These are phyloP conservation scores for Chrysolina oricalcia DNA, from an alignment of 2,888 invertebrate genomes.

Conservation along the genomic window DNA sequence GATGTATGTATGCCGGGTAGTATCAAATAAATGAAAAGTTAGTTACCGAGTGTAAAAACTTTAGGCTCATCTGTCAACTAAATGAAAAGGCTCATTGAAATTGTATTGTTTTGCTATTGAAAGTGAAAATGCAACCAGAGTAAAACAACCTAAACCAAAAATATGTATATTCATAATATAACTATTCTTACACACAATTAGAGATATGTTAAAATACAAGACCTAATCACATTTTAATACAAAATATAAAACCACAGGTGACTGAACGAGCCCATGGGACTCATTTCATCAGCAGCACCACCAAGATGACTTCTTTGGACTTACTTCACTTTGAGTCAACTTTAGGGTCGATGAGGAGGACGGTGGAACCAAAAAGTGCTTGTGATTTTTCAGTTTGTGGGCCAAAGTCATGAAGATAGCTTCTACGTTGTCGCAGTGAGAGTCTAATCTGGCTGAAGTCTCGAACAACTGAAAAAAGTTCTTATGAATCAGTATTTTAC, in stretches of 20 bases:
- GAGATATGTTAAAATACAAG: not conserved
- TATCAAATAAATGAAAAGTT: too few relatives aligned
- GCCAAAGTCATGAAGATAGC: conserved; percentile 88
- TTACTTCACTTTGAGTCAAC: not conserved
- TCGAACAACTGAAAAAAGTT: conserved; percentile 79
- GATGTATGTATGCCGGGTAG: too few relatives aligned
- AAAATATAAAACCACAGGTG: not conserved
- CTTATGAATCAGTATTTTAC: not conserved
- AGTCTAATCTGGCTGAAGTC: conserved; percentile 85
- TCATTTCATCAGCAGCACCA: not conserved
- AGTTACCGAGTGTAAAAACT: not conserved
- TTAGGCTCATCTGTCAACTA: not conserved
- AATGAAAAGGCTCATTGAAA: not conserved
- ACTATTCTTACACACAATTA: not conserved
- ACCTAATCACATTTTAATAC: not conserved
- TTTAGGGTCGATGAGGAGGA: conserved; percentile 27
- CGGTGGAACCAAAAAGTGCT: conserved; percentile 70
- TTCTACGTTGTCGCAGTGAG: conserved; percentile 84
- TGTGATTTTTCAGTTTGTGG: conserved; percentile 81
- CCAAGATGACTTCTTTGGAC: not conserved
- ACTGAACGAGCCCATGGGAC: too few relatives aligned
- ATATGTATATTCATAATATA: not conserved
- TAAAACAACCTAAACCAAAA: not conserved
- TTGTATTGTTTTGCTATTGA: too few relatives aligned
- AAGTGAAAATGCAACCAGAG: too few relatives aligned